phyloP scores from a whole-genome alignment of 2,113 vertebrate species.

The Okapia johnstoni region DNA sequence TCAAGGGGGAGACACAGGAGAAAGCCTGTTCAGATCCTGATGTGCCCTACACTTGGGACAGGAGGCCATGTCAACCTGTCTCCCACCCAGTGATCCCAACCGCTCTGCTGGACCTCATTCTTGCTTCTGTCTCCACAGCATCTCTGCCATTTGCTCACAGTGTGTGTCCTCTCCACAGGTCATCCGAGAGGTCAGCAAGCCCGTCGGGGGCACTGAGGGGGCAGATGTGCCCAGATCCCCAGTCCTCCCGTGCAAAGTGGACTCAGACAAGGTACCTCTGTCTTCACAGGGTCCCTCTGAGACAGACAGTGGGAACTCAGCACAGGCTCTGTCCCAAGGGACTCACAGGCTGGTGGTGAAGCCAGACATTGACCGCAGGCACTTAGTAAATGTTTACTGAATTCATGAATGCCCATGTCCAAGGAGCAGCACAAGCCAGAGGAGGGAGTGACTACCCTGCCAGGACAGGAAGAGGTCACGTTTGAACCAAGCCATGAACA shows the following conservation, averaged over 20 bases:
- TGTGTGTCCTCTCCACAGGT: constrained; percentile 79
- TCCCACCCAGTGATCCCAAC: not conserved
- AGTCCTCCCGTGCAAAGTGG: constrained; percentile 88
- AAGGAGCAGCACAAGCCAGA: not conserved
- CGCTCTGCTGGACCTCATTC: not conserved
- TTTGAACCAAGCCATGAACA: not conserved
- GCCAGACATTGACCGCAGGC: not conserved
- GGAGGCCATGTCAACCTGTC: not conserved
- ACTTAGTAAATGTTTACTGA: not conserved
- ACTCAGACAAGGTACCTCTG: constrained; percentile 90
- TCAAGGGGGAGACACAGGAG: not conserved
- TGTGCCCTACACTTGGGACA: not conserved
- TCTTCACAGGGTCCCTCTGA: not conserved
- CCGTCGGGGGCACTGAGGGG: constrained; percentile 69
- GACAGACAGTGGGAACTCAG: not conserved
- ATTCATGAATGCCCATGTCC: not conserved
- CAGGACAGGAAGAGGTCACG: not conserved
- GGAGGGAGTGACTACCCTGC: not conserved
- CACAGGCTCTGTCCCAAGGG: not conserved
- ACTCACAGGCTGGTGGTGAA: not conserved
- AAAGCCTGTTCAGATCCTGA: not conserved
- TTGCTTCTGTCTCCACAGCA: not conserved
- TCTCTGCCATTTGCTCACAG: not conserved
- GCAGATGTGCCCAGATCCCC: constrained; percentile 87
- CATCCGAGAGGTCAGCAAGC: constrained; percentile 89